Percentiles rank a stretch among this genome's conserved stretches.
Evolutionary conservation across 30 jellyfish, hydroid and myxozoan genomes (phyloP).

Genomic region (Turritopsis rubra): DNA sequence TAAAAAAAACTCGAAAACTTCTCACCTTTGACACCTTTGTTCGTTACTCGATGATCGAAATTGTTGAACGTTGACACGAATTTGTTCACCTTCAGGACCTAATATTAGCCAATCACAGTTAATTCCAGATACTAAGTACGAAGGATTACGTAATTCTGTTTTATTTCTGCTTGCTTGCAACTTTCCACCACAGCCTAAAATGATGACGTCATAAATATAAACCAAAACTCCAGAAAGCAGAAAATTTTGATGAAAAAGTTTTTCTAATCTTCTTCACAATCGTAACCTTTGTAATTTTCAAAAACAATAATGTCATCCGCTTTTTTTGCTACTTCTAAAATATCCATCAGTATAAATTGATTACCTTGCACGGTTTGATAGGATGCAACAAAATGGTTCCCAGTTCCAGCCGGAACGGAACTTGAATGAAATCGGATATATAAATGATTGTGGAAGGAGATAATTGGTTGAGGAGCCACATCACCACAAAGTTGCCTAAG

Average conservation of each 20-base stretch:
- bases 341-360: too few relatives aligned
- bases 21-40: not conserved
- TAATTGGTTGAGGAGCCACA: not conserved
- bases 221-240: too few relatives aligned
- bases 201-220: too few relatives aligned
- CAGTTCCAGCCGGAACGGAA: not conserved
- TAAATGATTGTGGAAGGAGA: not conserved
- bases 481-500: not conserved
- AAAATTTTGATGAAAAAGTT: too few relatives aligned
- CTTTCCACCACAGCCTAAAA: not conserved
- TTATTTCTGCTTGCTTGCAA: not conserved
- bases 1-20: not conserved
- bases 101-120: not conserved
- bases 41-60: not conserved
- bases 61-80: not conserved
- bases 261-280: too few relatives aligned
- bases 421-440: not conserved
- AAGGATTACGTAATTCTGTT: not conserved
- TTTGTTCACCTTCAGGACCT: not conserved
- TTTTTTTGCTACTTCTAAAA: too few relatives aligned
- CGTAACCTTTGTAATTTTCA: too few relatives aligned
- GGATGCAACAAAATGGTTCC: not conserved
- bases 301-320: too few relatives aligned
- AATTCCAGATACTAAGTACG: not conserved
- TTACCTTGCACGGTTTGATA: not conserved